Evolutionary conservation across 2,797 vertebrate genomes (phyloP).

Genomic region (Poecile montanus): DNA sequence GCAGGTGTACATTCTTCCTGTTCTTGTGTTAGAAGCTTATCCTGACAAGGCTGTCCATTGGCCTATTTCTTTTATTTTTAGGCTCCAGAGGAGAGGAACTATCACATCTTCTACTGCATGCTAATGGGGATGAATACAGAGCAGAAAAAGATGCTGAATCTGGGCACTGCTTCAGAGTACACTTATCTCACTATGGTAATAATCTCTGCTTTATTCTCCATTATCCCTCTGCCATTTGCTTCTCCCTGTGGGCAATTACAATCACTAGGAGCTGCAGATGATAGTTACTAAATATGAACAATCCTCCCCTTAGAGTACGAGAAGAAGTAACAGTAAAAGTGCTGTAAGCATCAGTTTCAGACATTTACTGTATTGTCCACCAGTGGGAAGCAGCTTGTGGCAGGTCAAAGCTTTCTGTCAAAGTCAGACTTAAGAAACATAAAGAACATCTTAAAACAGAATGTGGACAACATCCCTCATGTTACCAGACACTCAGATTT

Average conservation of each 20-base stretch:
- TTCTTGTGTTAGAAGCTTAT: not conserved
- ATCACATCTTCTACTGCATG: constrained; percentile 98
- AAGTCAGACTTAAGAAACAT: not conserved
- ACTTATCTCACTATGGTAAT: constrained; percentile 90
- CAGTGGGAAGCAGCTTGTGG: not conserved
- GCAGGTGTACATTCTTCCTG: not conserved
- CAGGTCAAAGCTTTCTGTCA: not conserved
- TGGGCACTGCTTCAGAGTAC: constrained; percentile 88
- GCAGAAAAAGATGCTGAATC: constrained; percentile 89
- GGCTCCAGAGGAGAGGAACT: constrained; percentile 92
- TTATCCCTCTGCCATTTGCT: not conserved
- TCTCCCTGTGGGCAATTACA: not conserved
- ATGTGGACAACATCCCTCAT: not conserved
- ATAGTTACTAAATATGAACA: not conserved
- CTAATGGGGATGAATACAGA: constrained; percentile 90
- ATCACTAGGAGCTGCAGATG: not conserved
- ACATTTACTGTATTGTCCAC: not conserved
- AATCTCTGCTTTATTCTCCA: not conserved
- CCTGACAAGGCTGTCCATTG: not conserved
- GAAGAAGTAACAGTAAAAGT: not conserved
- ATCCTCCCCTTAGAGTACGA: not conserved
- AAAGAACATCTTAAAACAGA: not conserved
- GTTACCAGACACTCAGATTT: not conserved
- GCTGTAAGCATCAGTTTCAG: not conserved
- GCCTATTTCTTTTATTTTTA: constrained; percentile 45